Evolutionary conservation across 2,888 invertebrate species (phyloP).

Genomic region (Ommatoiulus sabulosus): DNA sequence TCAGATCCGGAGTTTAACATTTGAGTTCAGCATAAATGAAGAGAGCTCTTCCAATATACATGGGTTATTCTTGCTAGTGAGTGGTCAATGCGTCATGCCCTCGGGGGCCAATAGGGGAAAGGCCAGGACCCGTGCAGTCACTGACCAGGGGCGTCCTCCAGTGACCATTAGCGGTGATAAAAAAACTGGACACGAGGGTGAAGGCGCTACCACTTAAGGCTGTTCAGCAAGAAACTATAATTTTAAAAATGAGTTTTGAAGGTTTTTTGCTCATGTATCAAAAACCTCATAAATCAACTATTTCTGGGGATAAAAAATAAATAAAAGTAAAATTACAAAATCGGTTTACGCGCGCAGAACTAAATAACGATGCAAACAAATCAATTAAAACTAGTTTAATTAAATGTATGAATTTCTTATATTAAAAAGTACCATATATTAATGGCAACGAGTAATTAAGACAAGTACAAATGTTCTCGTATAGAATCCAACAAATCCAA

Average conservation of each 20-base stretch:
- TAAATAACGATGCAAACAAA: too few species aligned
- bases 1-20: too few species aligned
- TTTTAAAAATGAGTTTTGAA: neutral
- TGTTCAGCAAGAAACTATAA: neutral
- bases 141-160: slow-evolving; percentile 41
- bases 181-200: slow-evolving; percentile 9
- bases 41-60: neutral
- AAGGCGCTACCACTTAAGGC: slow-evolving; percentile 35
- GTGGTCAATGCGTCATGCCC: neutral
- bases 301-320: neutral
- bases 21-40: neutral
- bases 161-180: slow-evolving; percentile 38
- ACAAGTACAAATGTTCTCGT: neutral
- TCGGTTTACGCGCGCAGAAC: neutral
- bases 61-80: neutral
- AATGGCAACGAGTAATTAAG: neutral
- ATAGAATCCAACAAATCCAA: too few species aligned
- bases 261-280: neutral
- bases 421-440: neutral
- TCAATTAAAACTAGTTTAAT: neutral
- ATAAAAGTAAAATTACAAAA: neutral
- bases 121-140: neutral
- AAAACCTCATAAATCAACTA: slow-evolving; percentile 30
- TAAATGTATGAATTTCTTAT: neutral
- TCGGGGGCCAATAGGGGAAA: neutral